Conservation (phyloP, 2,113 vertebrate species). For the Nestor notabilis region DNA sequence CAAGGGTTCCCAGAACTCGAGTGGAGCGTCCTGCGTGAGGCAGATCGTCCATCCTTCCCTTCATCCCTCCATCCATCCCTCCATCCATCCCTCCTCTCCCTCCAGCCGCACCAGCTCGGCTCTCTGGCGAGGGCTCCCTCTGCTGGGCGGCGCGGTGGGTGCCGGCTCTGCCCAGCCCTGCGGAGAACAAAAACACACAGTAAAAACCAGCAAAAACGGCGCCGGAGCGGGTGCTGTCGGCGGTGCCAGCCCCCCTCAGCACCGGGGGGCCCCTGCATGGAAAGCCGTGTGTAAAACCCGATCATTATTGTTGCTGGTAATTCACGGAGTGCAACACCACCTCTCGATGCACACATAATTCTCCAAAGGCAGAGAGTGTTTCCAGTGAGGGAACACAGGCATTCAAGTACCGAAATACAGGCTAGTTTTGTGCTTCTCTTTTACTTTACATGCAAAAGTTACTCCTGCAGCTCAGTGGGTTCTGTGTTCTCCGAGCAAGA, state of each 20-base stretch:
- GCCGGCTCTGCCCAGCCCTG: neutral
- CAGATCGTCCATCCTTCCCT: neutral
- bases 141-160: neutral
- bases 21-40: neutral
- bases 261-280: fast-evolving
- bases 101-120: neutral
- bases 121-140: neutral
- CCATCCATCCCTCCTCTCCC: neutral
- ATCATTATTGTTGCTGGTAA: fast-evolving
- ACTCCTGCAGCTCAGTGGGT: fast-evolving
- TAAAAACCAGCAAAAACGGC: fast-evolving
- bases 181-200: fast-evolving
- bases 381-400: fast-evolving
- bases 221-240: neutral
- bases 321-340: neutral
- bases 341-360: fast-evolving
- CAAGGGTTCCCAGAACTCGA: neutral
- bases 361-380: fast-evolving
- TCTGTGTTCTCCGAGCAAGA: fast-evolving
- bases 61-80: neutral
- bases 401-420: neutral
- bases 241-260: neutral
- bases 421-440: too few species aligned
- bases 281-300: fast-evolving
- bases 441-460: neutral